A percentile compares a stretch with the other conserved stretches of the same genome.
phyloP scores from a whole-genome alignment of 2,888 invertebrate genomes.

The Nineta flava region DNA sequence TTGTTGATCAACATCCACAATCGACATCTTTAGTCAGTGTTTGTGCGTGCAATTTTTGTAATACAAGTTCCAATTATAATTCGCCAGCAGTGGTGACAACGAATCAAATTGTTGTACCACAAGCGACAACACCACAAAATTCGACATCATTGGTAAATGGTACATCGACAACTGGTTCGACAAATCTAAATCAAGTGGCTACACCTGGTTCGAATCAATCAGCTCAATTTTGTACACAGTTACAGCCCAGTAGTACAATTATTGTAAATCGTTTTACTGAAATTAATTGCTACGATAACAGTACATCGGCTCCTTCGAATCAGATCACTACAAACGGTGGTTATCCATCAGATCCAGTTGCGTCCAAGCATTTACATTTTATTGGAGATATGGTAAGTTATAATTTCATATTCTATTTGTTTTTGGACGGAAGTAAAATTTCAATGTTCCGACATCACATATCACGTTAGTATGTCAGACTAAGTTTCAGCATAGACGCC shows the following conservation, averaged over 20 bases:
- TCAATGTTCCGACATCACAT: too few relatives aligned
- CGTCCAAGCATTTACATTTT: conserved; percentile 4
- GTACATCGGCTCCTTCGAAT: background rate
- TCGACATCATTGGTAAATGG: background rate
- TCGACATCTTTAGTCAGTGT: background rate
- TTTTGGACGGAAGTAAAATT: too few relatives aligned
- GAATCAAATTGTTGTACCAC: background rate
- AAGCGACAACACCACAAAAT: background rate
- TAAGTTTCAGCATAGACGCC: too few relatives aligned
- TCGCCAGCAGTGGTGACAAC: background rate
- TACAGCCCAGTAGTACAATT: conserved; percentile 18
- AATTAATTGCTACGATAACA: conserved; percentile 30
- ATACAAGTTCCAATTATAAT: background rate
- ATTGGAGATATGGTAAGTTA: conserved; percentile 7
- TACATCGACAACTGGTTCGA: background rate
- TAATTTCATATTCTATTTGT: background rate
- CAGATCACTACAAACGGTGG: background rate
- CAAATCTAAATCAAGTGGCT: background rate
- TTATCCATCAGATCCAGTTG: background rate
- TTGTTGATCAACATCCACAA: conserved; percentile 11
- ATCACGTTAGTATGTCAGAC: too few relatives aligned
- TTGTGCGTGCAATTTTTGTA: background rate
- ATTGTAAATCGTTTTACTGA: conserved; percentile 31
- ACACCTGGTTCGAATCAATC: conserved; percentile 2
- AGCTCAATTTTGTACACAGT: conserved; percentile 17